Percentiles rank a stretch among this genome's conserved stretches.
Evolutionary conservation across 1,140 invertebrate species (phyloP).

Genomic region (Telenomus remus): DNA sequence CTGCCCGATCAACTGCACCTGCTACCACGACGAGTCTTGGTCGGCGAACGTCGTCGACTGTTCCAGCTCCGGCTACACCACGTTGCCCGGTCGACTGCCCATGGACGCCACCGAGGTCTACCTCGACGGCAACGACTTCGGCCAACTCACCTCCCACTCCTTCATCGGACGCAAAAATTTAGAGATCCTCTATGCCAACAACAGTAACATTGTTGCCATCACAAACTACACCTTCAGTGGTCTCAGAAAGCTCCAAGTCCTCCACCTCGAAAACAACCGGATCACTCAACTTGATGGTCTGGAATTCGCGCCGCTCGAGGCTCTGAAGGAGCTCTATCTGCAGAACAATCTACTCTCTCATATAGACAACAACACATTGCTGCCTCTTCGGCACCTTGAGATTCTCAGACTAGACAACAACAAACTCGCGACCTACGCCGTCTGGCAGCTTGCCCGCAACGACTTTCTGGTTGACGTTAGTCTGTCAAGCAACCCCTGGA

Average conservation of each 20-base stretch:
- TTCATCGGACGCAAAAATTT: conserved; percentile 92
- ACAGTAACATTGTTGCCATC: conserved; percentile 85
- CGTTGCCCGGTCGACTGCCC: conserved; percentile 85
- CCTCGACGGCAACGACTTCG: conserved; percentile 89
- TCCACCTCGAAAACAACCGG: conserved; percentile 90
- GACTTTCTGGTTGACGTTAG: conserved; percentile 85
- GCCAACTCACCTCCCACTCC: conserved; percentile 86
- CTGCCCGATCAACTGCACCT: conserved; percentile 89
- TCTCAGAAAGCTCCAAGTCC: conserved; percentile 81
- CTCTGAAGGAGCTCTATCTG: conserved; percentile 87
- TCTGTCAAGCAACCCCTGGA: conserved; percentile 90
- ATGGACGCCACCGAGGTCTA: conserved; percentile 94
- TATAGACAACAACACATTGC: conserved; percentile 86
- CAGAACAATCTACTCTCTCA: conserved; percentile 87
- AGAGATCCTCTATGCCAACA: conserved; percentile 87
- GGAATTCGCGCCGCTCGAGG: conserved; percentile 84
- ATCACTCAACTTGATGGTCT: conserved; percentile 83
- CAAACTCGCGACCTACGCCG: conserved; percentile 83
- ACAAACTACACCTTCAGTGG: conserved; percentile 91
- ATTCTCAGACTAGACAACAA: conserved; percentile 88
- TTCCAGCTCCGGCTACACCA: conserved; percentile 82
- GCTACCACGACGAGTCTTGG: conserved; percentile 91
- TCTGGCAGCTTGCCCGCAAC: conserved; percentile 81
- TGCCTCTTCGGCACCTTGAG: conserved; percentile 82
- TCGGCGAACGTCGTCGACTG: conserved; percentile 94